A percentile compares a stretch with the other conserved stretches of the same genome.
These are phyloP conservation scores for Podiceps cristatus DNA, from an alignment of 2,113 vertebrate species.

Conservation along the genomic window DNA sequence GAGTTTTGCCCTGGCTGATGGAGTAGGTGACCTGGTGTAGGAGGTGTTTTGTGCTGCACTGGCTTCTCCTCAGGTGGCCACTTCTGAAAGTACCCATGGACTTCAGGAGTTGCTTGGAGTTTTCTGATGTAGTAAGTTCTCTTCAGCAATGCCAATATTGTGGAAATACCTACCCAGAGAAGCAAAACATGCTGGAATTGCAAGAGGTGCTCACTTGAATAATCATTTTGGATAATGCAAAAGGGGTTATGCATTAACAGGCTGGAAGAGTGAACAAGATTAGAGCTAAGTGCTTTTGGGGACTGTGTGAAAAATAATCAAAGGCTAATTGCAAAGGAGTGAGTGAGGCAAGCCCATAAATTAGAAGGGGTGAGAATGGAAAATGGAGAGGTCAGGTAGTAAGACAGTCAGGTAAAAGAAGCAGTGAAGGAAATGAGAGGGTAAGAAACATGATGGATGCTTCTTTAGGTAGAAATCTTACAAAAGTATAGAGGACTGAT, in stretches of 20 bases:
- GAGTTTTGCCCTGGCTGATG: not conserved
- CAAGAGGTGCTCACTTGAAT: constrained; percentile 16
- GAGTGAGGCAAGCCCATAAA: constrained; percentile 23
- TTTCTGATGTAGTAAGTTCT: not conserved
- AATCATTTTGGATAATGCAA: constrained; percentile 48
- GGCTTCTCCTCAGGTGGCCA: not conserved
- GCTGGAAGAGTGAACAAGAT: constrained; percentile 41
- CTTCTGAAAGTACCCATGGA: not conserved
- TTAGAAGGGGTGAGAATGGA: constrained; percentile 9
- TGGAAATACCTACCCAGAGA: not conserved
- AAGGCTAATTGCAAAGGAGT: constrained; percentile 54
- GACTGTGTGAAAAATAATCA: constrained; percentile 37
- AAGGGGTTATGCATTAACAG: constrained; percentile 54
- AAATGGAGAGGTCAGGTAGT: constrained; percentile 7
- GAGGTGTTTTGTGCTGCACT: not conserved
- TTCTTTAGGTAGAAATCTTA: constrained; percentile 33
- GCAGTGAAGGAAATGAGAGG: constrained; percentile 9
- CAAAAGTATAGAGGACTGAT: not conserved
- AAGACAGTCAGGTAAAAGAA: not conserved
- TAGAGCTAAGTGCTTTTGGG: constrained; percentile 33
- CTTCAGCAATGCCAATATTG: not conserved
- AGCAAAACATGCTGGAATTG: not conserved
- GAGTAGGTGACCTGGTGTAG: not conserved
- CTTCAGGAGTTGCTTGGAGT: not conserved
- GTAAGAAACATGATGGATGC: not conserved